phyloP scores from a whole-genome alignment of 2,113 vertebrate species.

The Gallinago undulata region DNA sequence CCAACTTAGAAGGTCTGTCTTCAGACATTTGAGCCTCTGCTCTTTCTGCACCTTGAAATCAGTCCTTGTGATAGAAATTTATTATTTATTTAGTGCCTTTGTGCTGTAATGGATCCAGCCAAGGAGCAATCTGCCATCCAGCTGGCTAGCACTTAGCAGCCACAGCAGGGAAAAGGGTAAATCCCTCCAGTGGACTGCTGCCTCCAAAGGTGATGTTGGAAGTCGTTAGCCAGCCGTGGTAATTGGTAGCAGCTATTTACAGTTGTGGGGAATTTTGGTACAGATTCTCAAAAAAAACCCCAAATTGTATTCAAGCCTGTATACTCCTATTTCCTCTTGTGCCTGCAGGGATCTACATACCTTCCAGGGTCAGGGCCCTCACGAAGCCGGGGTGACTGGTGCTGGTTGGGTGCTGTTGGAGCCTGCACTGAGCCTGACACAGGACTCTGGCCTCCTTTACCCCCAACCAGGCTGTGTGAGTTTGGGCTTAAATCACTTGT shows the following conservation, averaged over 20 bases:
- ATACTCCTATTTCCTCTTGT: not conserved
- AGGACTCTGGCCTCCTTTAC: not conserved
- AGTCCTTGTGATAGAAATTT: not conserved
- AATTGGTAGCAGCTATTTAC: not conserved
- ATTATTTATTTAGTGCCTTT: not conserved
- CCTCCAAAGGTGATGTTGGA: not conserved
- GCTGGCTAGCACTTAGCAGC: not conserved
- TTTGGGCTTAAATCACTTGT: not conserved
- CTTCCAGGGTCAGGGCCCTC: not conserved
- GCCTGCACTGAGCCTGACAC: not conserved
- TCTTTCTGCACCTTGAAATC: not conserved
- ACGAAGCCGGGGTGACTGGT: accelerated
- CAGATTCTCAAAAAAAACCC: not conserved
- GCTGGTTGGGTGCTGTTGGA: accelerated
- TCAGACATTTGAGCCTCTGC: not conserved
- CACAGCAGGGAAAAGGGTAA: not conserved
- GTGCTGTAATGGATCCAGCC: not conserved
- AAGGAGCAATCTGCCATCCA: not conserved
- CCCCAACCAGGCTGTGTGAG: not conserved
- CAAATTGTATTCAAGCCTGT: not conserved
- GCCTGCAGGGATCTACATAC: accelerated
- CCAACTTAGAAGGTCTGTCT: not conserved
- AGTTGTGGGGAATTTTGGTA: not conserved
- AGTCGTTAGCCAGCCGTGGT: not conserved
- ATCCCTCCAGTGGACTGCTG: not conserved